These are phyloP conservation scores for Lampris incognitus DNA, from an alignment of 2,113 vertebrate species.

Conservation along the genomic window DNA sequence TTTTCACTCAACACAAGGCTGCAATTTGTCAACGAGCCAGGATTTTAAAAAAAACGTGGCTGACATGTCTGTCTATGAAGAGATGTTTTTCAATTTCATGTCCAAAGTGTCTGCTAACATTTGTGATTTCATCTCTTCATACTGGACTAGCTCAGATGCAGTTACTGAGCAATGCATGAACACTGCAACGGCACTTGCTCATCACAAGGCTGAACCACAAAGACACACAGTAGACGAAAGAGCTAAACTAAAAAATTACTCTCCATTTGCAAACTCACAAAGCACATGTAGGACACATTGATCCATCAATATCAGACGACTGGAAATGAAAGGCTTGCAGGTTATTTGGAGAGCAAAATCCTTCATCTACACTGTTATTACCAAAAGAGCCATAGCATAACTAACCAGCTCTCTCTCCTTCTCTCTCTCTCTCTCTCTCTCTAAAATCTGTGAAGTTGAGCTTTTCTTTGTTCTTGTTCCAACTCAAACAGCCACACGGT, in stretches of 20 bases:
- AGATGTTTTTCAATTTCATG: too few species aligned
- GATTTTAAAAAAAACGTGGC: too few species aligned
- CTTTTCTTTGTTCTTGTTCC: neutral
- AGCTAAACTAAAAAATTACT: constrained; percentile 26
- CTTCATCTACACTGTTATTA: neutral
- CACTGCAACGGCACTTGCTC: neutral
- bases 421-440: neutral
- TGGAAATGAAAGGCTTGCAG: neutral
- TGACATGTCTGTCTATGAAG: too few species aligned
- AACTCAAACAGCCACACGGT: constrained; percentile 31
- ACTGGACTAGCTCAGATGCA: neutral
- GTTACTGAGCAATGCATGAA: neutral
- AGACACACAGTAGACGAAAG: neutral
- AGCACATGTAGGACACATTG: neutral
- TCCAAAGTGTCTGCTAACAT: too few species aligned
- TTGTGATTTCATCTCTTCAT: neutral
- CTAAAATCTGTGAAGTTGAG: neutral
- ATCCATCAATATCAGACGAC: neutral
- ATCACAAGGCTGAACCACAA: constrained; percentile 22
- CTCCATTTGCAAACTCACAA: constrained; percentile 4
- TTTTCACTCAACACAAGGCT: neutral
- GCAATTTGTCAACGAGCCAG: neutral
- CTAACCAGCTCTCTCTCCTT: neutral
- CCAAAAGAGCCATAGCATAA: neutral
- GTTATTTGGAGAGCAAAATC: neutral